phyloP scores from a whole-genome alignment of 2,113 vertebrate genomes.

The Cygnus buccinator region DNA sequence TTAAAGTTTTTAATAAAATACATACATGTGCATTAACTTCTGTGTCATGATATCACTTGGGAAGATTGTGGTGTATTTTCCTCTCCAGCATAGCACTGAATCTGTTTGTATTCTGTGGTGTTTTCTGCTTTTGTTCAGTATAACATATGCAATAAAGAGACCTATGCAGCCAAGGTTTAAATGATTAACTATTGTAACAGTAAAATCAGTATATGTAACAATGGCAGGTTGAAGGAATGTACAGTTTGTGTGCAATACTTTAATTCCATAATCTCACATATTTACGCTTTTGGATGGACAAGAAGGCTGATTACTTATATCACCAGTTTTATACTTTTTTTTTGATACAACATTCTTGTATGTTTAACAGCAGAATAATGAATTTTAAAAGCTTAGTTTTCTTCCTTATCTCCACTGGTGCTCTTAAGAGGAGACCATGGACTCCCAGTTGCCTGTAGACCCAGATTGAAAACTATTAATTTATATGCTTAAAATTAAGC shows the following conservation, averaged over 20 bases:
- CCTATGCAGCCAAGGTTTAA: neutral
- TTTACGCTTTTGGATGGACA: neutral
- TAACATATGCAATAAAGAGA: neutral
- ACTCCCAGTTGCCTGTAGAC: neutral
- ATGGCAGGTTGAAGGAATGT: neutral
- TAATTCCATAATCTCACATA: neutral
- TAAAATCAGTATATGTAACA: neutral
- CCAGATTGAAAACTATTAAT: neutral
- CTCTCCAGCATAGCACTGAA: neutral
- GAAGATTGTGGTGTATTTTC: neutral
- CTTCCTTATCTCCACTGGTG: neutral
- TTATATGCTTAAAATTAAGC: neutral
- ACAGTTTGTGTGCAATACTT: neutral
- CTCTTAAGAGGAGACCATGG: neutral
- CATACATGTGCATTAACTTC: neutral
- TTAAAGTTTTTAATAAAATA: neutral
- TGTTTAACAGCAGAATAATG: neutral
- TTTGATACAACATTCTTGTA: neutral
- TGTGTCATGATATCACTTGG: neutral
- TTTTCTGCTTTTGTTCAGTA: neutral
- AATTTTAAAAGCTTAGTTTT: neutral
- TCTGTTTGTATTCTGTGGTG: neutral
- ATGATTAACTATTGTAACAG: neutral
- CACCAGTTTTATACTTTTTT: neutral
- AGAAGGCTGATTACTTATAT: neutral